Base-by-base conservation (phyloP, 2,113 vertebrate species). In the Accipiter cooperii region DNA sequence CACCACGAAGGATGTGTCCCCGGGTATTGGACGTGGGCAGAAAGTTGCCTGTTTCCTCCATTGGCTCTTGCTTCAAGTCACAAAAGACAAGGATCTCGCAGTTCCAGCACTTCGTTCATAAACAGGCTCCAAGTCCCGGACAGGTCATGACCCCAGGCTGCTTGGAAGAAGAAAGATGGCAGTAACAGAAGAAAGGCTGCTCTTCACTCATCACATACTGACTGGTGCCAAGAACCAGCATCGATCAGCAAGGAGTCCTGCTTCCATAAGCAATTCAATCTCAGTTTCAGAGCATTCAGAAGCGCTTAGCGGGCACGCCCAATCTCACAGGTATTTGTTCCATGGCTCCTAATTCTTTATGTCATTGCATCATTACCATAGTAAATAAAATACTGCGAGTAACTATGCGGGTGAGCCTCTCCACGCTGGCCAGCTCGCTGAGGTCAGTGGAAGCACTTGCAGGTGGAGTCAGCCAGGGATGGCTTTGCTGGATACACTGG, bases 101-200 rank as follows among this genome's bases (percentile, higher is more conserved):
- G 31, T 63, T 34, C 49, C 54, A 92, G 31, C 5, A 29, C 33
- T 44, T 8, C 4, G 4, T 22, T 74, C 36, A 34, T 33, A 66
- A 75, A 46, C 12, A 70, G 26, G 8, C 49, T 73, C 8, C 16
- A 87, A 36, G 12, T 31, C 66, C 44, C 52, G 58, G 57, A 17
- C 28, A 47, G 0, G 0, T 13, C 0, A 0, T 47, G 34, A 61
- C 7, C n/a, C 36, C 46, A 25, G 49, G 58, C 40, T 92, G 33
- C 51, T 51, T 55, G 57, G 64, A 92, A 77, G 75, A 89, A 52
- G 42, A 17, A 87, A 64, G 69, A 66, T 31, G 18, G 26, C 71
- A 78, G 46, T 31, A 52, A 18, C 1, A 66, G 76, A 71, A 79
- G 26, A 89, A 64, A 47, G 25, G 24, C 19, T 71, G 64, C 44